Conservation (phyloP, 2,797 vertebrate species). For the Melopsittacus undulatus region DNA sequence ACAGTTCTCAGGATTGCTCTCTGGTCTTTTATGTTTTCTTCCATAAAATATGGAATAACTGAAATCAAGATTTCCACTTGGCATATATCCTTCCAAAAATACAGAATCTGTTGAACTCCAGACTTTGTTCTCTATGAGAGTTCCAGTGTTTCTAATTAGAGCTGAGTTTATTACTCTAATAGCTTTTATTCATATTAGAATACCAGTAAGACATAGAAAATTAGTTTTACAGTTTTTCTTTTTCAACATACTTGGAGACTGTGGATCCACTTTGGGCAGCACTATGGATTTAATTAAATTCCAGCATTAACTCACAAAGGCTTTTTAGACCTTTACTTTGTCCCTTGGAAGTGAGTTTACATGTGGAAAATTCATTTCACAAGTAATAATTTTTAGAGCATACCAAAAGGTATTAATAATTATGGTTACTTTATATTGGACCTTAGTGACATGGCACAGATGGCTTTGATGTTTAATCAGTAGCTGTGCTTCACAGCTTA, state of each 20-base stretch:
- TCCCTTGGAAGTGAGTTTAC: constrained; percentile 16
- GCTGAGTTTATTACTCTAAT: constrained; percentile 53
- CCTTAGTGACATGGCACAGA: neutral
- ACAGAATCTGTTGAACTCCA: neutral
- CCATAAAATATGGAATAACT: neutral
- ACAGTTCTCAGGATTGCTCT: neutral
- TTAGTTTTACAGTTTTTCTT: constrained; percentile 32
- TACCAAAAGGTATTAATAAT: constrained; percentile 13
- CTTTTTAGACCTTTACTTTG: constrained; percentile 21
- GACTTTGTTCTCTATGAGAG: constrained; percentile 16
- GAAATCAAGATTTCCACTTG: neutral
- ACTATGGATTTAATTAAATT: constrained; percentile 29
- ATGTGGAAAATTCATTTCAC: constrained; percentile 25
- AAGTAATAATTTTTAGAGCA: constrained; percentile 46
- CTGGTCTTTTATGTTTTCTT: neutral
- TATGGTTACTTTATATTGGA: neutral
- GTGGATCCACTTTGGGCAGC: constrained; percentile 1
- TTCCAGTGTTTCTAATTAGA: constrained; percentile 50
- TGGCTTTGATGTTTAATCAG: constrained; percentile 35
- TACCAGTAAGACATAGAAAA: constrained; percentile 14
- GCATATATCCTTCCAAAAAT: neutral
- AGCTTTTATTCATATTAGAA: constrained; percentile 22
- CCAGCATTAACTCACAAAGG: constrained; percentile 17
- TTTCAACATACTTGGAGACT: neutral
- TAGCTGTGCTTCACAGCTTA: constrained; percentile 1